A percentile compares a stretch with the other conserved stretches of the same genome.
These are phyloP conservation scores for Orchestes rusci DNA, from an alignment of 2,888 invertebrate species.

Conservation along the genomic window DNA sequence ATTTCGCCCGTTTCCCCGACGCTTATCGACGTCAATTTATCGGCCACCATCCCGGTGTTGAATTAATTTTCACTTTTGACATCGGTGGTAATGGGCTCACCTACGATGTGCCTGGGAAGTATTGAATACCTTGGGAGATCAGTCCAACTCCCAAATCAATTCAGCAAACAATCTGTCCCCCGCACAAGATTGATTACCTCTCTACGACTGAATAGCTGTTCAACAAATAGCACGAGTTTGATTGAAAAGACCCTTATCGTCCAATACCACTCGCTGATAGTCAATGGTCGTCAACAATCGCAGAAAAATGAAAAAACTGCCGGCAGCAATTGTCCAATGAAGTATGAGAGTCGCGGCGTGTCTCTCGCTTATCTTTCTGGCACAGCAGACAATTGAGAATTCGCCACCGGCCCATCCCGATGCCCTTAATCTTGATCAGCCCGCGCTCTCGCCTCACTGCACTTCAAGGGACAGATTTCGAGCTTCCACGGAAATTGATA, in stretches of 20 bases:
- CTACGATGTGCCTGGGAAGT: no score
- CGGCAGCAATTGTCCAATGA: constrained; percentile 31
- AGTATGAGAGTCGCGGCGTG: constrained; percentile 33
- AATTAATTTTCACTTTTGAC: no score
- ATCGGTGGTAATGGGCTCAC: no score
- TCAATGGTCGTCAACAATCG: no score
- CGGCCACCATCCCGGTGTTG: constrained; percentile 29
- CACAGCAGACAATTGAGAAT: constrained; percentile 38
- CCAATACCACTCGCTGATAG: no score
- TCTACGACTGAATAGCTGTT: no score
- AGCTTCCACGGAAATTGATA: constrained; percentile 22
- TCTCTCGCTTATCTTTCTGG: constrained; percentile 40
- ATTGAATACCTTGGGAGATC: no score
- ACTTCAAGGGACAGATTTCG: constrained; percentile 24
- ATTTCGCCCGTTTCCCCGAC: constrained; percentile 26
- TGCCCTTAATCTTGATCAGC: constrained; percentile 16
- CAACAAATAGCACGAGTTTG: no score
- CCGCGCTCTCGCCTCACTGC: constrained; percentile 11
- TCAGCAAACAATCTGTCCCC: no score
- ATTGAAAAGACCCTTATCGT: no score
- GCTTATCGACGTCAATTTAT: constrained; percentile 36
- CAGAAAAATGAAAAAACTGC: constrained; percentile 10
- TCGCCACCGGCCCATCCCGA: constrained; percentile 19
- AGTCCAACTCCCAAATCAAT: no score
- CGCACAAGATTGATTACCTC: no score